Base-by-base conservation (phyloP, 2,888 invertebrate genomes). In the Tholera decimalis region DNA sequence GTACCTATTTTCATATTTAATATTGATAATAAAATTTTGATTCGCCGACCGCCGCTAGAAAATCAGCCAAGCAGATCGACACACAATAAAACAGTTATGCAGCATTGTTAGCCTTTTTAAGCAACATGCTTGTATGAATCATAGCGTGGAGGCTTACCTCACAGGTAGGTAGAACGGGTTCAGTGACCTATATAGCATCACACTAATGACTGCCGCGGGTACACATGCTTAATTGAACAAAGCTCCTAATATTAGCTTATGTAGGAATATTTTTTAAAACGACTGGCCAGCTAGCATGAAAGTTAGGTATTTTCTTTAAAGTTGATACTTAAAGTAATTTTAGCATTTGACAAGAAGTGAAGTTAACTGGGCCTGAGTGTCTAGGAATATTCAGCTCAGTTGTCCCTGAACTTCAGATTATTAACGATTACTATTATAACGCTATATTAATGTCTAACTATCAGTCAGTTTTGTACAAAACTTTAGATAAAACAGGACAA, bases 101-200 rank as follows among this genome's bases (percentile, higher is more conserved):
- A 74, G 82, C 76, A 82, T 78, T 82, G 77, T 78, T 73, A 66
- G 72, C 67, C 72, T 73, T 77, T 72, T 66, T 53, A 79, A 44
- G 76, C 70, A 63, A 78, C 69, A 57, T 66, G 58, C 50, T 63
- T 66, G 64, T 68, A 76, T 82, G 82, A 82, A 63, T 82, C 81
- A 82, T 76, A 67, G 30, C 63, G 44, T 63, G 58, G 59, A 68
- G 74, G 72, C 69, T 68, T 74, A 63, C 77, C 57, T 75, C 73
- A 62, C 66, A 59, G 43, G 76, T 80, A 65, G 64, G 69, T 75
- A 68, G 56, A 67, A 63, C 49, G 56, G 68, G 81, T 81, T 81
- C 81, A 79, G 68, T 75, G 82, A 82, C 79, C 79, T 79, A 81
- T 71, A 63, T 74, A 79, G 22, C 62, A 67, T 59, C 59, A 78